phyloP scores from a whole-genome alignment of 2,797 vertebrate genomes.

The Decapterus maruadsi region DNA sequence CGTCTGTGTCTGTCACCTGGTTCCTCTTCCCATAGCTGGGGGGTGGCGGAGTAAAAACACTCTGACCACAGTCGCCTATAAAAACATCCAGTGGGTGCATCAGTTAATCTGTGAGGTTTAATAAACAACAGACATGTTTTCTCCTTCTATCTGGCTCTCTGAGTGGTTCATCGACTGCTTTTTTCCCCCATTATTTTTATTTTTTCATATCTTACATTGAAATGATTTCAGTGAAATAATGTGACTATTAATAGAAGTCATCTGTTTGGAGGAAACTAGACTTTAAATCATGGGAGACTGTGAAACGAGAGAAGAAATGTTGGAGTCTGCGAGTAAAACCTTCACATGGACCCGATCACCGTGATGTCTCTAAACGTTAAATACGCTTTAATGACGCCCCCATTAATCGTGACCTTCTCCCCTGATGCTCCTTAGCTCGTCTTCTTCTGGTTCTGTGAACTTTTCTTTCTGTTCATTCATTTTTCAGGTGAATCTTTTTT shows the following conservation, averaged over 20 bases:
- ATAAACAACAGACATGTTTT: too few relatives aligned
- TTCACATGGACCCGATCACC: neutral
- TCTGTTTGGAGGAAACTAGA: constrained; percentile 10
- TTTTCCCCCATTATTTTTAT: neutral
- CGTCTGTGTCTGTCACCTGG: too few relatives aligned
- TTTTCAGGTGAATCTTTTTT: constrained; percentile 18
- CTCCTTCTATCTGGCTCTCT: too few relatives aligned
- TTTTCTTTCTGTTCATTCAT: constrained; percentile 11
- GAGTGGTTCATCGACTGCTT: neutral
- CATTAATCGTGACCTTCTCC: neutral
- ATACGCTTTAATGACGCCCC: neutral
- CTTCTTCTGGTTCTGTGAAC: constrained; percentile 7
- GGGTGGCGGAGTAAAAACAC: too few relatives aligned
- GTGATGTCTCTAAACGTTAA: neutral
- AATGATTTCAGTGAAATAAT: constrained; percentile 3
- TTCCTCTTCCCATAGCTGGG: too few relatives aligned
- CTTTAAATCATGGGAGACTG: neutral
- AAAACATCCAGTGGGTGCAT: too few relatives aligned
- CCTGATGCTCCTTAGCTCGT: neutral
- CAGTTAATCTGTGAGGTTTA: too few relatives aligned
- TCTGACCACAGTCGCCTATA: too few relatives aligned
- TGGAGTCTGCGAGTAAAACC: neutral
- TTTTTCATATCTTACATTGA: neutral
- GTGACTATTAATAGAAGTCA: constrained; percentile 4
- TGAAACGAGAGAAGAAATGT: constrained; percentile 3